Evolutionary conservation across 2,113 vertebrate genomes (phyloP).

Genomic region (Pelodiscus sinensis): DNA sequence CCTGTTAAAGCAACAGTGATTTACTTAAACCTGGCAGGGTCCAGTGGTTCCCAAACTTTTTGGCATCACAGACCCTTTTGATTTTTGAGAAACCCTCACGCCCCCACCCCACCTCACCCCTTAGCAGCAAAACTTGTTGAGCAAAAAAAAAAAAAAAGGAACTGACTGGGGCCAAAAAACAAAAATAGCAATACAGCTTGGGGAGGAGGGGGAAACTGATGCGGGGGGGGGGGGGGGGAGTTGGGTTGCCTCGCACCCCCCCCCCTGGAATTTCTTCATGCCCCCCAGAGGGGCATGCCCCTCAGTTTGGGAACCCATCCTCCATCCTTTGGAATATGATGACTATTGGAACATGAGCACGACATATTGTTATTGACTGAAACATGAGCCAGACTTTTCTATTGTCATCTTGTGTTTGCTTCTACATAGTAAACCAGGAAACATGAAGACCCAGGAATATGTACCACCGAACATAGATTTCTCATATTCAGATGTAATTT

Average conservation of each 20-base stretch:
- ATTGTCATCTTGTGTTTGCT: neutral
- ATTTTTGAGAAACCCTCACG: no score
- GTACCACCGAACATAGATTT: neutral
- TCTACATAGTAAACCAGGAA: neutral
- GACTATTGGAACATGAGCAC: neutral
- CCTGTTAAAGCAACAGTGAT: fast-evolving
- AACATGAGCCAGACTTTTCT: neutral
- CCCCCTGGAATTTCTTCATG: no score
- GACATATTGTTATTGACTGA: neutral
- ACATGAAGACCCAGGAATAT: neutral
- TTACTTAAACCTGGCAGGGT: neutral
- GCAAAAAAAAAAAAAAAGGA: no score
- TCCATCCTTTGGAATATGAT: neutral
- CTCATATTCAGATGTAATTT: neutral
- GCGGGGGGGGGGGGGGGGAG: no score
- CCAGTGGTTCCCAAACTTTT: neutral
- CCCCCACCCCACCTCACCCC: no score
- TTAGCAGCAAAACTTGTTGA: no score
- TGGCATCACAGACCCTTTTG: no score
- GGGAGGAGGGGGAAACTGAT: no score
- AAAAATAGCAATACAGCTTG: no score
- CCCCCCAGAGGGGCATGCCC: no score
- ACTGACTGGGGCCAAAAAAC: no score
- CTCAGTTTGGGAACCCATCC: neutral
- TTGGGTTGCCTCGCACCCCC: no score